Base-by-base conservation (phyloP, 2,888 invertebrate genomes). In the Eueremaeus valkanovi region DNA sequence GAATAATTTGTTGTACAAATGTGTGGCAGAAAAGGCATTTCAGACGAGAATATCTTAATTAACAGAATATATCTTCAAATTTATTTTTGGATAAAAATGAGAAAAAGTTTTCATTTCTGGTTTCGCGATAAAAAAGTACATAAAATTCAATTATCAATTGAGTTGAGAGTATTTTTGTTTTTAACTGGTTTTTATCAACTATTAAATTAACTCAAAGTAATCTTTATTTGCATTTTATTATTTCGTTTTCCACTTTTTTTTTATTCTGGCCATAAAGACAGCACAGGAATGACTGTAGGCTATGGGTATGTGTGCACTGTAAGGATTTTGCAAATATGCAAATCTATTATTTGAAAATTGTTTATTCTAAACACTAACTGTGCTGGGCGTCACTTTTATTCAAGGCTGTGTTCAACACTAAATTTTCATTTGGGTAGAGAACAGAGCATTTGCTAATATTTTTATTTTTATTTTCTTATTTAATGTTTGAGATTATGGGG, bases 101-200 rank as follows among this genome's bases (percentile, higher is more conserved):
- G 27, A 55, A 55, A n/a, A n/a, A n/a, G n/a, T n/a, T n/a, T n/a
- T n/a, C 24, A 55, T 55, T 55, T 55, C 55, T 55, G 55, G 55
- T 55, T 55, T 55, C 13, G 21, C n/a, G 27, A 11, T 8, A 27
- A 55, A 55, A 24, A 51, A 3, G 5, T 51, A 8, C 21, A 21
- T 18, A 45, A 8, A 16, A n/a, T n/a, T n/a, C n/a, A n/a, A n/a
- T n/a, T n/a, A n/a, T n/a, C n/a, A n/a, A n/a, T n/a, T n/a, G n/a
- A n/a, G n/a, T n/a, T 51, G 21, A 51, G 5, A 51, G 24, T 55
- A 27, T 11, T 27, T 55, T 27, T 55, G 21, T 55, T 55, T 55
- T 55, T 16, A 11, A 3, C 13, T 9, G 40, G 40, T 9, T 5
- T 55, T 27, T 2, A 55, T 9, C 27, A 3, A 21, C 24, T 51